These are phyloP conservation scores for Daphoenositta chrysoptera DNA, from an alignment of 2,113 vertebrate species.

Conservation along the genomic window DNA sequence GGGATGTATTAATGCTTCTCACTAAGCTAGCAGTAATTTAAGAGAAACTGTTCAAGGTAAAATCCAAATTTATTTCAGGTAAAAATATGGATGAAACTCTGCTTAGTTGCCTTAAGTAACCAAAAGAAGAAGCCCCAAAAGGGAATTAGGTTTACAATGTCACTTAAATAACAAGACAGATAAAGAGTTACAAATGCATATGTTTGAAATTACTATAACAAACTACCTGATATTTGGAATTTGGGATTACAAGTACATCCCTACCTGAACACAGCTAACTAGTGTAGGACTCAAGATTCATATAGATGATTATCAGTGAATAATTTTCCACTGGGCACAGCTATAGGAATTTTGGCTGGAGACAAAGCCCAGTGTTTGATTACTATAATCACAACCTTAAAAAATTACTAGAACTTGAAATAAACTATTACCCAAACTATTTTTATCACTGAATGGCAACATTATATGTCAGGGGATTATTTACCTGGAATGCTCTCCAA, in stretches of 20 bases:
- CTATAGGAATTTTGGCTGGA: neutral
- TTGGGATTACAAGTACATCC: neutral
- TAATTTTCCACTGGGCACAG: neutral
- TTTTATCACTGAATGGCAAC: neutral
- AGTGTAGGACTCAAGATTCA: neutral
- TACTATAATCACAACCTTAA: neutral
- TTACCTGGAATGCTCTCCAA: conserved; percentile 94
- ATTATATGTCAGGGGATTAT: neutral
- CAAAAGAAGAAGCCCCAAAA: neutral
- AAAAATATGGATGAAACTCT: neutral
- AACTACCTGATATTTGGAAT: neutral
- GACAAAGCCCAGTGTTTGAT: neutral
- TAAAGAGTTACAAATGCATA: neutral
- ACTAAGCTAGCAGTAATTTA: neutral
- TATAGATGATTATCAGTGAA: neutral
- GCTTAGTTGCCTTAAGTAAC: neutral
- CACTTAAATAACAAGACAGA: neutral
- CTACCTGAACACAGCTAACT: neutral
- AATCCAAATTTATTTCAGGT: neutral
- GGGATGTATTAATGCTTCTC: neutral
- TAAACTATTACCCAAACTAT: neutral
- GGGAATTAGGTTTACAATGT: neutral
- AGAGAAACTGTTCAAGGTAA: neutral
- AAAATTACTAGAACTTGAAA: neutral
- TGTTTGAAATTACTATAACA: neutral